Conservation (phyloP, 2,113 vertebrate genomes). For the Mobula hypostoma region DNA sequence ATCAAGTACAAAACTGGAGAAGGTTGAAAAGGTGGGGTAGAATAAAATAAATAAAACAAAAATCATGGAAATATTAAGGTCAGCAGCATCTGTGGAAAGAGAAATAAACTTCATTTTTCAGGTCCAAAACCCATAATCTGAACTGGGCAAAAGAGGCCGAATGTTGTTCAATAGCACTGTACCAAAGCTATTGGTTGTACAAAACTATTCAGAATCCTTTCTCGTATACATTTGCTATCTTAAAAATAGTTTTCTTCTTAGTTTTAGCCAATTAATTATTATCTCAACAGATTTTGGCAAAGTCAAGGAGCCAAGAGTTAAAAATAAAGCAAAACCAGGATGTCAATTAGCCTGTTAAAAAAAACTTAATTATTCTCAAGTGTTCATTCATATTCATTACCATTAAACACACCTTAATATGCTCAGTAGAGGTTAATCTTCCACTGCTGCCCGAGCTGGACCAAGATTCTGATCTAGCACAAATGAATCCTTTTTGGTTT, state of each 20-base stretch:
- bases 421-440: conserved; percentile 48
- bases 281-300: not conserved
- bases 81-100: too few species aligned
- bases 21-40: not conserved
- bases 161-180: not conserved
- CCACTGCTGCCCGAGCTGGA: conserved; percentile 50
- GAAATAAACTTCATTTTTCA: too few species aligned
- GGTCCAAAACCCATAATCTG: too few species aligned
- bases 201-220: not conserved
- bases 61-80: too few species aligned
- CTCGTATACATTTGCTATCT: not conserved
- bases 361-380: conserved; percentile 13
- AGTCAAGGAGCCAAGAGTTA: not conserved
- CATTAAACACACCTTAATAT: conserved; percentile 60
- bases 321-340: not conserved
- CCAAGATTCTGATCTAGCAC: conserved; percentile 51
- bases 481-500: conserved; percentile 52
- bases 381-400: not conserved
- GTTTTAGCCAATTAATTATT: not conserved
- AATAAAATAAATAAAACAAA: too few species aligned
- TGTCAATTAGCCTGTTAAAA: not conserved
- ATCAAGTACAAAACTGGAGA: not conserved
- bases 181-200: not conserved
- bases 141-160: too few species aligned
- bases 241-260: conserved; percentile 9